Base-by-base conservation (phyloP, 2,888 invertebrate genomes). In the Amphipyra tragopoginis region DNA sequence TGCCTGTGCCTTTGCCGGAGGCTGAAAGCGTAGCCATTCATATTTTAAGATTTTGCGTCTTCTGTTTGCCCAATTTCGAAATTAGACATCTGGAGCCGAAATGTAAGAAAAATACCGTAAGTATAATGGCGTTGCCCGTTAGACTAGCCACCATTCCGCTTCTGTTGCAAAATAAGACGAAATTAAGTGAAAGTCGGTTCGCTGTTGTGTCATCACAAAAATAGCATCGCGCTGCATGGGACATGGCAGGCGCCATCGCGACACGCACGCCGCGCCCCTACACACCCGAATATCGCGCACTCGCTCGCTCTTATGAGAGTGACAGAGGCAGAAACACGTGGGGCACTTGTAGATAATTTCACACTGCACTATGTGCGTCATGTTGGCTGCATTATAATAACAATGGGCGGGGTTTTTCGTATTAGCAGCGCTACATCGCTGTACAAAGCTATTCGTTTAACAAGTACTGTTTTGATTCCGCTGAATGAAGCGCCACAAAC, bases 331-430 rank as follows among this genome's bases (percentile, higher is more conserved):
- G 36, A 62, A 59, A 70, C 58, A 57, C 66, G 68, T 56, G 80
- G 79, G 65, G 57, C 49, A 76, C 62, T 80, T 72, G 83, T 65
- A 10, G 69, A 86, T 80, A 90, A 83, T 89, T 93, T 93, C 93
- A 89, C 85, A 79, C 74, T 86, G 84, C 81, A 85, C 82, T 88
- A 61, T 68, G 85, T 89, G 87, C 90, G 92, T 93, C 87, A 93
- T 91, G 93, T 93, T 93, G 93, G 93, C 91, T 89, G 90, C 92
- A 93, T 90, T 93, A 90, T 90, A 92, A 93, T 92, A 94, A 94
- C 93, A 94, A 93, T 93, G 90, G 92, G 91, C 79, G 90, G 87
- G 84, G 87, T 75, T 61, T 74, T 39, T 36, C 39, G 75, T 48
- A 8, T 2, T 3, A 10, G 6, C 58, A 87, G 90, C 88, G 81